Percentiles rank a stretch among this genome's conserved stretches.
These are phyloP conservation scores for Calameuta idolon DNA, from an alignment of 2,888 invertebrate genomes.

Conservation along the genomic window DNA sequence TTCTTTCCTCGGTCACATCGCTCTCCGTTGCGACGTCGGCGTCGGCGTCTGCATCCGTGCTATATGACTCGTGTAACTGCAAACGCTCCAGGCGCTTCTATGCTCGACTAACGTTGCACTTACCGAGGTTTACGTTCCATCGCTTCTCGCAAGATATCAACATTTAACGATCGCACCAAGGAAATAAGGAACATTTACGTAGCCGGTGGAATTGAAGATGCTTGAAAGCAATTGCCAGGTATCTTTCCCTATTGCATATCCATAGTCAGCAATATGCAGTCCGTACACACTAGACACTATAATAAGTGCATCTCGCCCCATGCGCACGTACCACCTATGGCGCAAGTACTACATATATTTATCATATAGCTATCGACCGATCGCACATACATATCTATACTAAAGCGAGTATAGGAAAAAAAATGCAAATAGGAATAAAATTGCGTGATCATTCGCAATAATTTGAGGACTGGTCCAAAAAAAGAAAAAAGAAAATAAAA, in stretches of 20 bases:
- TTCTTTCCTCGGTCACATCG: not conserved
- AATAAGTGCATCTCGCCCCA: not conserved
- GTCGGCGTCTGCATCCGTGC: slow-evolving; percentile 16
- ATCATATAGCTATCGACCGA: not conserved
- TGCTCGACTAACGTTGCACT: slow-evolving; percentile 38
- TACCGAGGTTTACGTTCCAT: slow-evolving; percentile 32
- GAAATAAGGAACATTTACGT: slow-evolving; percentile 14
- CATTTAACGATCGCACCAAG: slow-evolving; percentile 36
- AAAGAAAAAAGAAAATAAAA: not conserved
- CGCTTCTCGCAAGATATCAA: slow-evolving; percentile 34
- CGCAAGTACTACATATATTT: not conserved
- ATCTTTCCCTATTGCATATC: not conserved
- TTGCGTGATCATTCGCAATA: not conserved
- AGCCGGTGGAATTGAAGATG: not conserved
- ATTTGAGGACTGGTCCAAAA: not conserved
- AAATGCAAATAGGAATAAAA: not conserved
- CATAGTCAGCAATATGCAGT: not conserved
- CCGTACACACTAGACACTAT: not conserved
- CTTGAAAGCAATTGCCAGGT: not conserved
- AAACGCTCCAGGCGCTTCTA: slow-evolving; percentile 25
- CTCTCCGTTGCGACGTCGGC: not conserved
- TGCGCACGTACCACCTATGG: not conserved
- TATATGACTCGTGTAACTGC: slow-evolving; percentile 38
- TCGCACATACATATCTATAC: not conserved
- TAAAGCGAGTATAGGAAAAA: not conserved